Conservation (phyloP, 2,113 vertebrate species). For the Loxodonta africana region DNA sequence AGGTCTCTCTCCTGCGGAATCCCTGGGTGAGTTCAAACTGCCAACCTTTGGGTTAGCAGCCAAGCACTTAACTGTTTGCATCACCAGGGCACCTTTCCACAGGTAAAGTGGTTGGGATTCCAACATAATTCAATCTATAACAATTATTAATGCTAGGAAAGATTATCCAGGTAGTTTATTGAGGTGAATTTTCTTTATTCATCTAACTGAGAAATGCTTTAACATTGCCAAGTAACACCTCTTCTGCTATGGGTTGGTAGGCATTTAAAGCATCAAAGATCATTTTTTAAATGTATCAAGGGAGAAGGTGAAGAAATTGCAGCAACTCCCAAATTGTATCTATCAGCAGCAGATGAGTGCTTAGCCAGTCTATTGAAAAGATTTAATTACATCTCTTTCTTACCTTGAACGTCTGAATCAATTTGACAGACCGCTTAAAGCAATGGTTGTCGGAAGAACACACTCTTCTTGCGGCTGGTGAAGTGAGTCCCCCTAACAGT, state of each 20-base stretch:
- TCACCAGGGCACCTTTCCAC: background rate
- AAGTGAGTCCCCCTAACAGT: constrained; percentile 54
- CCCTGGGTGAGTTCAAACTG: background rate
- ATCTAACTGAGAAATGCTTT: constrained; percentile 30
- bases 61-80: background rate
- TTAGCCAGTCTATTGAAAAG: constrained; percentile 71
- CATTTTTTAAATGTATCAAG: constrained; percentile 43
- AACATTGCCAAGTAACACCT: background rate
- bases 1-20: background rate
- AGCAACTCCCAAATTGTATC: constrained; percentile 60
- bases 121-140: background rate
- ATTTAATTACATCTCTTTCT: constrained; percentile 75
- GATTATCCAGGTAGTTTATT: background rate
- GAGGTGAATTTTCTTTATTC: constrained; percentile 16
- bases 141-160: background rate
- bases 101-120: background rate
- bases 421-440: constrained; percentile 69
- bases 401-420: constrained; percentile 69
- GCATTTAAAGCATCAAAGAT: constrained; percentile 14
- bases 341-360: constrained; percentile 50
- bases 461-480: background rate
- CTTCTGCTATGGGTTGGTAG: background rate
- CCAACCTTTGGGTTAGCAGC: background rate
- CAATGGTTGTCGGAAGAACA: constrained; percentile 55
- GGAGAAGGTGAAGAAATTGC: constrained; percentile 8